Evolutionary conservation across 2,888 invertebrate species (phyloP).

Genomic region (Yponomeuta sedellus): DNA sequence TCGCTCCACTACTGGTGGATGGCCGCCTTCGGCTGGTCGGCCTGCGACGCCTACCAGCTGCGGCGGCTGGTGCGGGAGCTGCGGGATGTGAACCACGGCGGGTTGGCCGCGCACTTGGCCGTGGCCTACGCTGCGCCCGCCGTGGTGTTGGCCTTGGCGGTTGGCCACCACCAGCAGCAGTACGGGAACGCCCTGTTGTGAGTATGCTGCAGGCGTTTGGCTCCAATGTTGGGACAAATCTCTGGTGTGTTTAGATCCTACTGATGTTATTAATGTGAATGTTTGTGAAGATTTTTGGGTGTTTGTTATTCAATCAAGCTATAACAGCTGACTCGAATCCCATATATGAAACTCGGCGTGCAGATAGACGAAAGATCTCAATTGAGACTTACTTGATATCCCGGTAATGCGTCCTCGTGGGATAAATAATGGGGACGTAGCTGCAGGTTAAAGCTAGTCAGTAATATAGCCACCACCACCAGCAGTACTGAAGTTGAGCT

Average conservation of each 20-base stretch:
- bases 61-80: slow-evolving; percentile 96
- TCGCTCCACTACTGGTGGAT: slow-evolving; percentile 95
- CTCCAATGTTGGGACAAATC: too few species aligned
- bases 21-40: slow-evolving; percentile 92
- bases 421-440: too few species aligned
- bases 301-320: too few species aligned
- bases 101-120: slow-evolving; percentile 93
- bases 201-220: slow-evolving; percentile 62
- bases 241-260: neutral
- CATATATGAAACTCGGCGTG: too few species aligned
- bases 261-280: too few species aligned
- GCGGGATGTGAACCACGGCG: slow-evolving; percentile 96
- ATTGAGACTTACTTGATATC: too few species aligned
- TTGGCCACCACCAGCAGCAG: slow-evolving; percentile 90
- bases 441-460: too few species aligned
- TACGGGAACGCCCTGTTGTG: slow-evolving; percentile 91
- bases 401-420: too few species aligned
- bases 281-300: too few species aligned
- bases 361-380: too few species aligned
- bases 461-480: neutral
- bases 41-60: slow-evolving; percentile 94
- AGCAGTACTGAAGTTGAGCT: too few species aligned
- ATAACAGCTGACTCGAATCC: too few species aligned
- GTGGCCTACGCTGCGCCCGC: slow-evolving; percentile 96
- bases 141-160: slow-evolving; percentile 90